Percentiles rank a stretch among this genome's conserved stretches.
These are phyloP conservation scores for Malthinus seriepunctatus DNA, from an alignment of 2,888 invertebrate genomes.

Conservation along the genomic window DNA sequence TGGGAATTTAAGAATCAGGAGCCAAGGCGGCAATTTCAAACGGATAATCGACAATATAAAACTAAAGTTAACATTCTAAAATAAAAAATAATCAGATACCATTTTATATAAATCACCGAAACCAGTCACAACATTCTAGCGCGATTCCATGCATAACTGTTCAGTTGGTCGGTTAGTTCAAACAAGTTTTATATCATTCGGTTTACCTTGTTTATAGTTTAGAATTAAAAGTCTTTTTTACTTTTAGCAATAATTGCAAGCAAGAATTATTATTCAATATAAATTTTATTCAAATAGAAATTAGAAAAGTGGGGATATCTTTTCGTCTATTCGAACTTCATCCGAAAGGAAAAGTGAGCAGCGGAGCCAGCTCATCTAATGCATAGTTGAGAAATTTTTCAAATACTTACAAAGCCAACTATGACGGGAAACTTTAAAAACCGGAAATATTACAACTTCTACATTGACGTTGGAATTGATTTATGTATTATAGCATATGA, in stretches of 20 bases:
- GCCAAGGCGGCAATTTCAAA: constrained; percentile 51
- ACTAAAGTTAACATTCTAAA: constrained; percentile 56
- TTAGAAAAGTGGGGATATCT: no score
- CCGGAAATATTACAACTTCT: constrained; percentile 4
- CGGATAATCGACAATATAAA: constrained; percentile 57
- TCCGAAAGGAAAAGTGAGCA: no score
- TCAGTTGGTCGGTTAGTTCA: constrained; percentile 29
- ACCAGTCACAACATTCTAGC: constrained; percentile 42
- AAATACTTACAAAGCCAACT: neutral
- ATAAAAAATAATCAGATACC: constrained; percentile 54
- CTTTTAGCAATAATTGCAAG: constrained; percentile 14
- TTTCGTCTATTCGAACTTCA: no score
- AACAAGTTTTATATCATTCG: constrained; percentile 31
- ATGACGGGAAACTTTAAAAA: neutral
- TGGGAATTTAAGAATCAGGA: constrained; percentile 54
- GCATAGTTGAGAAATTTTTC: neutral
- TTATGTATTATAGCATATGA: neutral
- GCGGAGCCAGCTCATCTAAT: no score
- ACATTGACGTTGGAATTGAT: neutral
- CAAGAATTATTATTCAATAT: neutral
- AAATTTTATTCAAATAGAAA: no score
- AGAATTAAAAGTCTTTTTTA: constrained; percentile 23
- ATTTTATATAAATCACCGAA: constrained; percentile 55
- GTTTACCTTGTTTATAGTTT: constrained; percentile 27
- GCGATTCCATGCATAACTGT: constrained; percentile 35